phyloP scores from a whole-genome alignment of 2,797 vertebrate genomes.

The Propithecus deckenii region DNA sequence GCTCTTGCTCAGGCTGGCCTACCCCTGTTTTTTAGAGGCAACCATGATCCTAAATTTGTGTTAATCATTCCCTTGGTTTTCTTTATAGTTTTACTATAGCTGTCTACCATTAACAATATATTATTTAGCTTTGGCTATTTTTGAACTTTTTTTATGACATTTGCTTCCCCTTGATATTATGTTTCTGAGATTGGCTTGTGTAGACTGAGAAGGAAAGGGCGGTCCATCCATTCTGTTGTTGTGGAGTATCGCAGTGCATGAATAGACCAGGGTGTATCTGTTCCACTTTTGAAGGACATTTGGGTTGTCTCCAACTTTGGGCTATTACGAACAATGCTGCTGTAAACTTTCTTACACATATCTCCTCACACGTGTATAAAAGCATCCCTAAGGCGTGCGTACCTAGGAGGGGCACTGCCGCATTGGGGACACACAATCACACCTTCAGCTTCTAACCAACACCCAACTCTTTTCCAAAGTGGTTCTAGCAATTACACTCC shows the following conservation, averaged over 20 bases:
- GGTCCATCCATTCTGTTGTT: not conserved
- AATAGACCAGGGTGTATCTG: not conserved
- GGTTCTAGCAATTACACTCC: not conserved
- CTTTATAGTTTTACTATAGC: not conserved
- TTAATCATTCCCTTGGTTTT: not conserved
- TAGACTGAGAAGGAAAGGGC: not conserved
- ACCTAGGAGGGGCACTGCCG: not conserved
- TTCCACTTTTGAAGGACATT: not conserved
- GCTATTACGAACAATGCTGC: not conserved
- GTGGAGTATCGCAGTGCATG: fast-evolving
- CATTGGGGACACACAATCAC: fast-evolving
- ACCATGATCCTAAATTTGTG: not conserved
- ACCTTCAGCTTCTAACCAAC: not conserved
- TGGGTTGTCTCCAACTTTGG: not conserved
- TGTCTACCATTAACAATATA: not conserved
- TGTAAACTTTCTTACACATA: not conserved
- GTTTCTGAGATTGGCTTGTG: not conserved
- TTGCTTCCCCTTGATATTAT: not conserved
- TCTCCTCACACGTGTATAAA: not conserved
- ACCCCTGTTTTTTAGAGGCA: not conserved
- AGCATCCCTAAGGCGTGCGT: not conserved
- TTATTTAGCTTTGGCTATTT: not conserved
- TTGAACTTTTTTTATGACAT: not conserved
- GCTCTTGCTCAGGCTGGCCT: too few relatives aligned
- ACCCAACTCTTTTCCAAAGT: not conserved